These are phyloP conservation scores for Morpho achilles DNA, from an alignment of 2,888 invertebrate species.

Conservation along the genomic window DNA sequence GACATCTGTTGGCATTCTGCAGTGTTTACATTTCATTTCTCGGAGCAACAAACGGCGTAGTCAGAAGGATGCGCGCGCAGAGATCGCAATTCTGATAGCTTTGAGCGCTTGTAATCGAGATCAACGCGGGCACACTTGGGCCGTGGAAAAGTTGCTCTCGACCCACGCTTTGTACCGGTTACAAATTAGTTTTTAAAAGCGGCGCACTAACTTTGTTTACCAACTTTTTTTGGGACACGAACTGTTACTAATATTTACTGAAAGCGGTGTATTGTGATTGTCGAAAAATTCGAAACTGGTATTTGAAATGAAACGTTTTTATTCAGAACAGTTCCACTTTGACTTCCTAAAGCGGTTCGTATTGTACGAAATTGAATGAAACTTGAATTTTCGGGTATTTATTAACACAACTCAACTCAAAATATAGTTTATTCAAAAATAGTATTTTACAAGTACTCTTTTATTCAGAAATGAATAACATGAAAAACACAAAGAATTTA, in stretches of 20 bases:
- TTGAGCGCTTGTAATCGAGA: slow-evolving; percentile 60
- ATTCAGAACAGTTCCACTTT: not conserved
- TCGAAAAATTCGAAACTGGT: not conserved
- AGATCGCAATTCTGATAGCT: slow-evolving; percentile 70
- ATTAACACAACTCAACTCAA: no score
- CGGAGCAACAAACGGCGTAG: slow-evolving; percentile 62
- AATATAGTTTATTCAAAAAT: no score
- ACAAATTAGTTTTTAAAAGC: slow-evolving; percentile 22
- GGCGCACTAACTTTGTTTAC: slow-evolving; percentile 13
- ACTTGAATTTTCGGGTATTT: no score
- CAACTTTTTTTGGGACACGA: slow-evolving; percentile 3
- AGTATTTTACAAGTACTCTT: no score
- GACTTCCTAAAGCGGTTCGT: not conserved
- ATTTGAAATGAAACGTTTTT: not conserved
- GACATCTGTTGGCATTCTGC: slow-evolving; percentile 70
- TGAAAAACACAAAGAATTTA: no score
- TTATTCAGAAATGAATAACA: no score
- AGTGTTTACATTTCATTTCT: slow-evolving; percentile 77
- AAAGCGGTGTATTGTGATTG: not conserved
- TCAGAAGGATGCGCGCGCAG: slow-evolving; percentile 61
- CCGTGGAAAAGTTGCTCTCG: slow-evolving; percentile 21
- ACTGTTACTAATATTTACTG: slow-evolving; percentile 2
- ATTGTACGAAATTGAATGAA: no score
- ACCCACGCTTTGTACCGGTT: slow-evolving; percentile 17
- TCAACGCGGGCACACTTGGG: slow-evolving; percentile 31